Percentiles rank a stretch among this genome's conserved stretches.
phyloP scores from a whole-genome alignment of 2,888 invertebrate species.

The Hymenopus coronatus region DNA sequence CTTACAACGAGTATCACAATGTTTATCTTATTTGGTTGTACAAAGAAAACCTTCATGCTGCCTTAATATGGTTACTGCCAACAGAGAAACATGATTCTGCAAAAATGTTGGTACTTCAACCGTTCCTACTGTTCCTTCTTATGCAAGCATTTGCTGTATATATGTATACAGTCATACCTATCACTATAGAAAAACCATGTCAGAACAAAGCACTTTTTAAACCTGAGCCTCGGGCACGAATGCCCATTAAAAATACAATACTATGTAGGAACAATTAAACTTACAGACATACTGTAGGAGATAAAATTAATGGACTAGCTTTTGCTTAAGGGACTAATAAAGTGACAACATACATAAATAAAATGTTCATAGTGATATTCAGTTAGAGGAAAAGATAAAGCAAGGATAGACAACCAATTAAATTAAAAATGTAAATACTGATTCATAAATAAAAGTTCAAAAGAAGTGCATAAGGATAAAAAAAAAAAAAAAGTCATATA shows the following conservation, averaged over 20 bases:
- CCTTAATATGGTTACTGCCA: not conserved
- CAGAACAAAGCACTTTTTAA: not conserved
- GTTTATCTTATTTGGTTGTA: not conserved
- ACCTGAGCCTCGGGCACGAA: constrained; percentile 10
- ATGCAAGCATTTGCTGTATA: not conserved
- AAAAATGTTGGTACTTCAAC: not conserved
- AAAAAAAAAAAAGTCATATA: not conserved
- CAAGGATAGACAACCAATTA: not conserved
- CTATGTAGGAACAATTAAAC: not conserved
- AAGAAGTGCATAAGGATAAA: not conserved
- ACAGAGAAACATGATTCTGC: not conserved
- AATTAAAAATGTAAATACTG: not conserved
- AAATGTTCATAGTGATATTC: not conserved
- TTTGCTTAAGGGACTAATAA: not conserved
- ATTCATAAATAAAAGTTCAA: not conserved
- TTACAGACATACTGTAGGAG: not conserved
- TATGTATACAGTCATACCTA: not conserved
- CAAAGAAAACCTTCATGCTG: not conserved
- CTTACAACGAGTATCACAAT: not conserved
- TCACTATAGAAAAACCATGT: not conserved
- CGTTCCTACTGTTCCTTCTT: not conserved
- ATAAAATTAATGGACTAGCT: not conserved
- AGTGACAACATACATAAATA: not conserved
- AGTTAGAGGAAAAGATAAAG: not conserved
- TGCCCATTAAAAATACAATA: not conserved